Evolutionary conservation across 1,140 invertebrate species (phyloP).

Genomic region (Brachionus rubens): DNA sequence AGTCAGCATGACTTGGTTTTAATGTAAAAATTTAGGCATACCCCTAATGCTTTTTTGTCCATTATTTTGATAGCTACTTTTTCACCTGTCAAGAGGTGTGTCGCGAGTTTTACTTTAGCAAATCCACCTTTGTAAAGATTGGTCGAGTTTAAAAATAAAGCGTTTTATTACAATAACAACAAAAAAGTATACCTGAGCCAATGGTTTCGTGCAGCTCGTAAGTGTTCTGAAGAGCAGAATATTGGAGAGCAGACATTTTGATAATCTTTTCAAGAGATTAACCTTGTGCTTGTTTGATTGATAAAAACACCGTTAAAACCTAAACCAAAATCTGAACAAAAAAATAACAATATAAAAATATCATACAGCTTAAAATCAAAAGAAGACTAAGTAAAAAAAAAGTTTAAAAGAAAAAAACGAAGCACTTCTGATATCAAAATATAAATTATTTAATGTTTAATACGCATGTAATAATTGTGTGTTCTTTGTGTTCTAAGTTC

Average conservation of each 20-base stretch:
- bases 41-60: slow-evolving; percentile 71
- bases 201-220: slow-evolving; percentile 46
- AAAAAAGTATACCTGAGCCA: slow-evolving; percentile 45
- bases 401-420: too few relatives aligned
- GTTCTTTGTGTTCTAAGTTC: too few relatives aligned
- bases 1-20: not conserved
- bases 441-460: too few relatives aligned
- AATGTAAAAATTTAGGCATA: slow-evolving; percentile 56
- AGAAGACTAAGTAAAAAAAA: not conserved
- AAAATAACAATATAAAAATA: too few relatives aligned
- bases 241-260: slow-evolving; percentile 20
- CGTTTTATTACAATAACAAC: too few relatives aligned
- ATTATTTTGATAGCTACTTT: slow-evolving; percentile 84
- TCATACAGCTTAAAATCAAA: not conserved
- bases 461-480: too few relatives aligned
- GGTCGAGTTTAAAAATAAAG: too few relatives aligned
- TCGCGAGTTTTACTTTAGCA: slow-evolving; percentile 76
- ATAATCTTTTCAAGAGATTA: too few relatives aligned
- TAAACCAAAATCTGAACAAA: too few relatives aligned
- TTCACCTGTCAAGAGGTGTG: slow-evolving; percentile 72
- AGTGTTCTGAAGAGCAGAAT: slow-evolving; percentile 27
- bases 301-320: too few relatives aligned
- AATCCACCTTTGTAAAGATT: slow-evolving; percentile 66
- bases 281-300: too few relatives aligned
- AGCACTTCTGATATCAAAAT: too few relatives aligned